Percentiles rank a stretch among this genome's conserved stretches.
phyloP scores from a whole-genome alignment of 30 jellyfish, hydroid and myxozoan species.

The Aurelia aurita region DNA sequence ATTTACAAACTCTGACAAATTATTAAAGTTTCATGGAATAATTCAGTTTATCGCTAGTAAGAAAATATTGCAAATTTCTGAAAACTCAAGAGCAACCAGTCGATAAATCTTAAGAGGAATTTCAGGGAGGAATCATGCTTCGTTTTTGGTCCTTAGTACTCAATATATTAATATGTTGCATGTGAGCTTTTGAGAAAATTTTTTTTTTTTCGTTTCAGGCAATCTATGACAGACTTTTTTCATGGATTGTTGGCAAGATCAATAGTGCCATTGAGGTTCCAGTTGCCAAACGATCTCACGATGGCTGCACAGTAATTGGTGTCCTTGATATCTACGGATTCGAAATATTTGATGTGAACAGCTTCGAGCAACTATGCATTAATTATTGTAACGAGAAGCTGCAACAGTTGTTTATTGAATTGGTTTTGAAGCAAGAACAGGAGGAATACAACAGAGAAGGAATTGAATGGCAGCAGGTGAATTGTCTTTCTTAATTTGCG shows the following conservation, averaged over 20 bases:
- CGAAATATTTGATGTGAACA: conserved; percentile 91
- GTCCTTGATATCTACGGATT: conserved; percentile 94
- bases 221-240: conserved; percentile 83
- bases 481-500: not conserved
- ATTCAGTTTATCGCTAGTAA: too few species aligned
- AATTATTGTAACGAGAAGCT: conserved; percentile 94
- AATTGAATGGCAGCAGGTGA: conserved; percentile 93
- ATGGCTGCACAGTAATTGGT: conserved; percentile 88
- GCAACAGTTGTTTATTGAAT: conserved; percentile 92
- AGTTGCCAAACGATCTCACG: conserved; percentile 37
- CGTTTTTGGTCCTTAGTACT: too few species aligned
- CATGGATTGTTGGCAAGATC: conserved; percentile 94
- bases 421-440: conserved; percentile 92
- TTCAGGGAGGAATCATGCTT: too few species aligned
- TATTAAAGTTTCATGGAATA: too few species aligned
- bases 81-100: too few species aligned
- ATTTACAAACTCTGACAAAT: too few species aligned
- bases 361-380: conserved; percentile 92
- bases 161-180: not conserved
- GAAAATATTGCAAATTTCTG: too few species aligned
- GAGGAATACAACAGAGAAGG: conserved; percentile 91
- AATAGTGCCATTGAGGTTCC: conserved; percentile 89
- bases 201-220: conserved; percentile 61
- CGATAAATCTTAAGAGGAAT: too few species aligned
- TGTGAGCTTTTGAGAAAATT: not conserved